Evolutionary conservation across 2,797 vertebrate species (phyloP).

Genomic region (Heliangelus exortis): DNA sequence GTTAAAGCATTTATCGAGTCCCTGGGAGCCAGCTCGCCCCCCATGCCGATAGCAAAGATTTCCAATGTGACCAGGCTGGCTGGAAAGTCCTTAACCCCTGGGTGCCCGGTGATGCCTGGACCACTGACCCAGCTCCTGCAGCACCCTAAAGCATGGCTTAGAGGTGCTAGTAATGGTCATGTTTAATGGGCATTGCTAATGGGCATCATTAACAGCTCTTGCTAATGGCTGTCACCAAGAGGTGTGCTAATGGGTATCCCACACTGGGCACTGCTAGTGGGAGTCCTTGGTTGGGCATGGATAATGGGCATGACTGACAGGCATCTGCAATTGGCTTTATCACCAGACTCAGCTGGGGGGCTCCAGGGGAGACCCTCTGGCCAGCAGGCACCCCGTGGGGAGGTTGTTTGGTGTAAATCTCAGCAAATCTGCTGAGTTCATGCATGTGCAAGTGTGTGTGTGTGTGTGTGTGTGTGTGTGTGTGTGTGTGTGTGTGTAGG

Average conservation of each 20-base stretch:
- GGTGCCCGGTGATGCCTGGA: neutral
- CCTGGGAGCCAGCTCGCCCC: neutral
- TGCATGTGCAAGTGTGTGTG: too few relatives aligned
- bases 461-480: too few relatives aligned
- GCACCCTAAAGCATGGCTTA: neutral
- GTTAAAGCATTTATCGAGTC: slow-evolving; percentile 74
- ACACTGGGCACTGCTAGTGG: accelerated
- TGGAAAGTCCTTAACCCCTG: slow-evolving; percentile 33
- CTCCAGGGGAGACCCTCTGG: neutral
- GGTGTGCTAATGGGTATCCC: neutral
- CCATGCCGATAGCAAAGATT: slow-evolving; percentile 61
- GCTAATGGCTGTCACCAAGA: neutral
- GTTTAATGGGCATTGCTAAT: neutral
- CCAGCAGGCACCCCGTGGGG: accelerated
- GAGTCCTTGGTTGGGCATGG: neutral
- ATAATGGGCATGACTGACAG: accelerated
- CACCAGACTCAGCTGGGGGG: too few relatives aligned
- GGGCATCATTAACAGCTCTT: neutral
- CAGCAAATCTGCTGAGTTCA: neutral
- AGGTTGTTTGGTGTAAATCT: too few relatives aligned
- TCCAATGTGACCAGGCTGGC: neutral
- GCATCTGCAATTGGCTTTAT: accelerated
- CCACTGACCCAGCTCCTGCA: neutral
- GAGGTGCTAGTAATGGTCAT: neutral
- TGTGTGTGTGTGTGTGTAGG: too few relatives aligned